Conservation (phyloP, 2,113 vertebrate species). For the Megalops atlanticus region DNA sequence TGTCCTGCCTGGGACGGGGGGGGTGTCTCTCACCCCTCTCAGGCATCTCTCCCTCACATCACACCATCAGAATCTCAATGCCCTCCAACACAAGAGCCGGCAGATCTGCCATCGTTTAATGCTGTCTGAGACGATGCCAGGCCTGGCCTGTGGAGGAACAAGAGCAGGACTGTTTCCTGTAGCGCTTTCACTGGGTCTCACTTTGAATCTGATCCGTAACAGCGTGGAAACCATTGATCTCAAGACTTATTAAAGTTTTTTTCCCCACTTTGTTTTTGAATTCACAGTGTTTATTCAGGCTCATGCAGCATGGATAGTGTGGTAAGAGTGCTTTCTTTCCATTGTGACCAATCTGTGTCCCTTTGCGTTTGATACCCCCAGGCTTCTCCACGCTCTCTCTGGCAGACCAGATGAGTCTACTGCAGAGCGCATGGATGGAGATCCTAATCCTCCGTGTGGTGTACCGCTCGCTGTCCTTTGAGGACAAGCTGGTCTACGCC, state of each 20-base stretch:
- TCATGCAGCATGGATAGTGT: too few relatives aligned
- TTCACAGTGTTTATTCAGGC: not conserved
- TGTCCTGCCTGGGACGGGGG: constrained; percentile 51
- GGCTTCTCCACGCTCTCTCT: constrained; percentile 98
- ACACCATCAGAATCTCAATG: constrained; percentile 43
- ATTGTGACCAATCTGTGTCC: too few relatives aligned
- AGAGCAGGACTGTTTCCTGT: too few relatives aligned
- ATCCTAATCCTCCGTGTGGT: constrained; percentile 97
- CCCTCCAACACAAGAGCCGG: not conserved
- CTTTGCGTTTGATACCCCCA: constrained; percentile 55
- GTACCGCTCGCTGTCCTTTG: constrained; percentile 95
- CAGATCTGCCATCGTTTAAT: not conserved
- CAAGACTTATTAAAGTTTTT: not conserved
- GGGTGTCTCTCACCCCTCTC: constrained; percentile 46
- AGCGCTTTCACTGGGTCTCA: too few relatives aligned
- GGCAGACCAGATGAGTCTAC: constrained; percentile 98
- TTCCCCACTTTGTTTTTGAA: not conserved
- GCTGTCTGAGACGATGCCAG: not conserved
- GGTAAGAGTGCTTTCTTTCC: too few relatives aligned
- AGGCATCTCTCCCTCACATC: constrained; percentile 23
- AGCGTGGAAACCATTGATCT: too few relatives aligned
- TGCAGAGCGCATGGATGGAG: constrained; percentile 99
- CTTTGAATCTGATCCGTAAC: too few relatives aligned
- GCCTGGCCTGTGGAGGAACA: too few relatives aligned
- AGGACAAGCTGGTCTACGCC: constrained; percentile 97